phyloP scores from a whole-genome alignment of 1,140 invertebrate genomes.

The Panagrolaimus sp. region DNA sequence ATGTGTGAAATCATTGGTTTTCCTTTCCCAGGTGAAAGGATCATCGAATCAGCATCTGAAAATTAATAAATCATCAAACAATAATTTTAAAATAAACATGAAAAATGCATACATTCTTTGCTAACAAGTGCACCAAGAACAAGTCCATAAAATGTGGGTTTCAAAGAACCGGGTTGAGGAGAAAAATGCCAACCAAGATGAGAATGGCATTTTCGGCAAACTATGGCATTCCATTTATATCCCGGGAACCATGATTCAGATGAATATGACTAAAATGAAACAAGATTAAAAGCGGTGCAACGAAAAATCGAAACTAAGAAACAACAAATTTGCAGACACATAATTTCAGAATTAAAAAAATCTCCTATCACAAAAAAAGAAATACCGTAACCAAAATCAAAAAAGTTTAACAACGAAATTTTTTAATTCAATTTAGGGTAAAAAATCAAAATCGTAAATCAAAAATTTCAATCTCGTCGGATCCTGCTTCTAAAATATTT shows the following conservation, averaged over 20 bases:
- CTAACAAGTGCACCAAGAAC: slow-evolving; percentile 1
- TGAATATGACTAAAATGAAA: slow-evolving; percentile 4
- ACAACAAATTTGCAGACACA: too few species aligned
- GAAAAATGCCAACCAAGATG: slow-evolving; percentile 9
- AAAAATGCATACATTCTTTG: slow-evolving; percentile 1
- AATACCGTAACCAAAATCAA: too few species aligned
- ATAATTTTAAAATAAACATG: not conserved
- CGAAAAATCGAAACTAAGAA: too few species aligned
- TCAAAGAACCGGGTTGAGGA: not conserved
- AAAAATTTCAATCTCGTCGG: too few species aligned
- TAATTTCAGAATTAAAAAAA: too few species aligned
- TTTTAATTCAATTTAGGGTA: too few species aligned
- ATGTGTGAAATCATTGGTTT: too few species aligned
- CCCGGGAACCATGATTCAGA: slow-evolving; percentile 1
- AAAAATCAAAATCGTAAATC: too few species aligned
- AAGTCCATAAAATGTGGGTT: slow-evolving; percentile 6
- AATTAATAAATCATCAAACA: not conserved
- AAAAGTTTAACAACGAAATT: too few species aligned
- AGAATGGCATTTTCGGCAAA: not conserved
- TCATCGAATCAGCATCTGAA: slow-evolving; percentile 2
- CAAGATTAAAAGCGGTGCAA: too few species aligned
- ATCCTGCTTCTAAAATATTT: too few species aligned
- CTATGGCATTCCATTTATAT: not conserved
- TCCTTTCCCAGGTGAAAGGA: slow-evolving; percentile 11
- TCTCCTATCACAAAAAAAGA: too few species aligned